phyloP scores from a whole-genome alignment of 2,888 invertebrate species.

The Coelogynopora nodosa region DNA sequence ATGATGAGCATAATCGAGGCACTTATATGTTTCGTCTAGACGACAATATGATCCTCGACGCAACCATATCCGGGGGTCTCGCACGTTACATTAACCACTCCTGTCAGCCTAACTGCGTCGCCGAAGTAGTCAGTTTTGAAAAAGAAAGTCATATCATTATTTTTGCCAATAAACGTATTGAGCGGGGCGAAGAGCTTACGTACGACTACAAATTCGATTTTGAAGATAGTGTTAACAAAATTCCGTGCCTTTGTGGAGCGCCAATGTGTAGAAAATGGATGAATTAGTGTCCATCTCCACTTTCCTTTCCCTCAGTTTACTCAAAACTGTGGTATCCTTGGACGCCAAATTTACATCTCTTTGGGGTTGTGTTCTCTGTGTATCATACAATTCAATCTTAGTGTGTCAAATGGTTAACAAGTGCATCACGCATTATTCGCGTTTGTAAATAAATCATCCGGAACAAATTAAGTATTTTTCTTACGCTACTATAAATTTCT shows the following conservation, averaged over 20 bases:
- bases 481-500: neutral
- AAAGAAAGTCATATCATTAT: slow-evolving; percentile 86
- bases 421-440: slow-evolving; percentile 25
- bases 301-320: neutral
- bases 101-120: slow-evolving; percentile 97
- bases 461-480: slow-evolving; percentile 27
- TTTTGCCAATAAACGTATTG: slow-evolving; percentile 89
- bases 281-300: slow-evolving; percentile 37
- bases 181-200: slow-evolving; percentile 83
- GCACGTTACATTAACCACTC: slow-evolving; percentile 96
- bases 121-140: slow-evolving; percentile 94
- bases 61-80: slow-evolving; percentile 89
- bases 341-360: neutral
- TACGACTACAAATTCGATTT: slow-evolving; percentile 75
- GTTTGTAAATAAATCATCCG: slow-evolving; percentile 11
- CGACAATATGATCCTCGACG: slow-evolving; percentile 94
- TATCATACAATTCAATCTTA: neutral
- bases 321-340: neutral
- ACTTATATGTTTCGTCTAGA: slow-evolving; percentile 76
- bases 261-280: slow-evolving; percentile 99
- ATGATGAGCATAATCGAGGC: slow-evolving; percentile 70
- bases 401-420: slow-evolving; percentile 16
- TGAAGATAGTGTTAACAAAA: slow-evolving; percentile 73
- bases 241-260: slow-evolving; percentile 96
- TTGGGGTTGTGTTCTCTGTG: slow-evolving; percentile 3